Evolutionary conservation across 2,797 vertebrate species (phyloP).

Genomic region (Semaprochilodus insignis): DNA sequence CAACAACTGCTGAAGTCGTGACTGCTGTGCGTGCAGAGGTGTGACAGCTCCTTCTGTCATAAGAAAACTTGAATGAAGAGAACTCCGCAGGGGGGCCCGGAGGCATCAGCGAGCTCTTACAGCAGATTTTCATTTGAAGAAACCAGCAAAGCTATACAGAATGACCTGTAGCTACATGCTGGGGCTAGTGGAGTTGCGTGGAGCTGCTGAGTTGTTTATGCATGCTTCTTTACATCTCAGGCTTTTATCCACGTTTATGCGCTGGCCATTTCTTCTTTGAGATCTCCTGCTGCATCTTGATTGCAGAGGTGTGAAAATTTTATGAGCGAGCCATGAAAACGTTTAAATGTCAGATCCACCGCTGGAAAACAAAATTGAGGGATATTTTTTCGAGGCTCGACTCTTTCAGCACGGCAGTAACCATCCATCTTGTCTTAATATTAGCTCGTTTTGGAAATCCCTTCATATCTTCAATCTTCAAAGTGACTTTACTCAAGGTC

Average conservation of each 20-base stretch:
- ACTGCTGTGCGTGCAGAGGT: constrained; percentile 42
- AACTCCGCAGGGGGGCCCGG: constrained; percentile 32
- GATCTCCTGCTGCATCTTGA: constrained; percentile 34
- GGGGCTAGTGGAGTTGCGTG: constrained; percentile 3
- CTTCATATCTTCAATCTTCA: constrained; percentile 15
- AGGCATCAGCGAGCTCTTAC: constrained; percentile 37
- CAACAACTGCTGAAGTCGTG: constrained; percentile 39
- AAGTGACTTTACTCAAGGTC: constrained; percentile 30
- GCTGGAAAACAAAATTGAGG: constrained; percentile 13
- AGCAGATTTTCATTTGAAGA: constrained; percentile 25
- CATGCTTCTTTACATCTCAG: constrained; percentile 20
- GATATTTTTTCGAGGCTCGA: background rate
- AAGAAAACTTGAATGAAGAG: constrained; percentile 41
- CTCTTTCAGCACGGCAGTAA: constrained; percentile 9
- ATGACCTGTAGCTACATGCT: constrained; percentile 38
- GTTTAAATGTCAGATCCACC: constrained; percentile 34
- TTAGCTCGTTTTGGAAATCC: constrained; percentile 27
- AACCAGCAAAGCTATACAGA: constrained; percentile 16
- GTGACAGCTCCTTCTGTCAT: constrained; percentile 49
- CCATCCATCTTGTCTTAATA: constrained; percentile 26
- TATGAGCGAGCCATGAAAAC: constrained; percentile 35
- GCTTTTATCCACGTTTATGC: constrained; percentile 19
- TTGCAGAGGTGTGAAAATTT: constrained; percentile 46
- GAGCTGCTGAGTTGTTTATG: constrained; percentile 47
- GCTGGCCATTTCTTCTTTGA: constrained; percentile 35